Base-by-base conservation (phyloP, 2,888 invertebrate species). In the Chaitophorus viminalis region DNA sequence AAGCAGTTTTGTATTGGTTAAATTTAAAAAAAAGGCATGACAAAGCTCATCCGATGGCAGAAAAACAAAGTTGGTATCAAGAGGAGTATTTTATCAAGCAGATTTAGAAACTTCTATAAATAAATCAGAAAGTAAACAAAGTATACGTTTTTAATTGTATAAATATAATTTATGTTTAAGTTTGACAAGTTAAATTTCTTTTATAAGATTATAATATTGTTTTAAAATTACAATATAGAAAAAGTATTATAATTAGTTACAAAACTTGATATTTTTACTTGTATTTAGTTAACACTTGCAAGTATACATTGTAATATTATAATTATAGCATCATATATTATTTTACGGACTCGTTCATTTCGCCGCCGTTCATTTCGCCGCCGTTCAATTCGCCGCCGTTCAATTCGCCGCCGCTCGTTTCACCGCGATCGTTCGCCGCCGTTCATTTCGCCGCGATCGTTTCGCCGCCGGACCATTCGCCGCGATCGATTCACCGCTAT, bases 231-330 rank as follows among this genome's bases (percentile, higher is more conserved):
- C n/a, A n/a, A n/a, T n/a, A 70, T 29, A 70, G 14, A 70, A 70
- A 70, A 70, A 70, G 70, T 70, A 70, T 70, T 70, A 70, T 29
- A 14, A 70, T 70, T 70, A 70, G 70, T 70, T 70, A 70, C 70
- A 70, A 70, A 70, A 70, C 70, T 29, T 70, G 65, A 65, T 65
- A 65, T 65, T 70, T 70, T 70, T n/a, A 31, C 14, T 70, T 70
- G 17, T 70, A 29, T 70, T 29, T 70, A 29, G 31, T 70, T 29
- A 70, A 70, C 31, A 70, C 29, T 29, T 65, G 65, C 65, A 70
- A 70, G 70, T 29, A 70, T 70, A 29, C 70, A 70, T 70, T 70
- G n/a, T 70, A 70, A 70, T 70, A 70, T 70, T 70, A 70, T 29
- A 70, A 70, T 70, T 29, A 70, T 31, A 70, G 70, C 70, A 70